phyloP scores from a whole-genome alignment of 2,797 vertebrate genomes.

The Fringilla coelebs region DNA sequence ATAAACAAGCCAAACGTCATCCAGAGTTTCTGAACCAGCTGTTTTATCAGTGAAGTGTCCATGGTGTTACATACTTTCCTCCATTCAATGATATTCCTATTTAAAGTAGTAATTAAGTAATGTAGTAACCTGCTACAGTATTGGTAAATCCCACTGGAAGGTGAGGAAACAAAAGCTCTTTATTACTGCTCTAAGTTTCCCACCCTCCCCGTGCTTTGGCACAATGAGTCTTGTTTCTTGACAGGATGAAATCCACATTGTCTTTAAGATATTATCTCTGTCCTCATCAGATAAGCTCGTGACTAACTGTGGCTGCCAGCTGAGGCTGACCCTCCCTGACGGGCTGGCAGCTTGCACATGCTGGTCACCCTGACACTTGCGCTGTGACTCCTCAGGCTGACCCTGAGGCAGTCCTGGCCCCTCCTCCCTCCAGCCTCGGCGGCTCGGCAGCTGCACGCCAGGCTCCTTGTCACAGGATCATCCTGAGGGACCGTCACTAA shows the following conservation, averaged over 20 bases:
- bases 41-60: background rate
- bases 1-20: background rate
- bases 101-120: background rate
- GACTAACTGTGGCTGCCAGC: background rate
- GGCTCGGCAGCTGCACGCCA: background rate
- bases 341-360: rapidly evolving
- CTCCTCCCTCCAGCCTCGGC: background rate
- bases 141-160: background rate
- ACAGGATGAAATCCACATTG: background rate
- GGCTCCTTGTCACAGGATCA: background rate
- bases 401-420: background rate
- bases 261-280: background rate
- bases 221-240: background rate
- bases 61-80: background rate
- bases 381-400: background rate
- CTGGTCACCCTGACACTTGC: background rate
- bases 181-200: background rate
- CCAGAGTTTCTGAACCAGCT: background rate
- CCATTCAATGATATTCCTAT: background rate
- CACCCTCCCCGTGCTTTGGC: background rate
- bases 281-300: background rate
- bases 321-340: background rate
- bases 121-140: background rate
- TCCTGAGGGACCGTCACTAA: background rate
- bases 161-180: background rate